Evolutionary conservation across 2,797 vertebrate genomes (phyloP).

Genomic region (Macrochelys suwanniensis): DNA sequence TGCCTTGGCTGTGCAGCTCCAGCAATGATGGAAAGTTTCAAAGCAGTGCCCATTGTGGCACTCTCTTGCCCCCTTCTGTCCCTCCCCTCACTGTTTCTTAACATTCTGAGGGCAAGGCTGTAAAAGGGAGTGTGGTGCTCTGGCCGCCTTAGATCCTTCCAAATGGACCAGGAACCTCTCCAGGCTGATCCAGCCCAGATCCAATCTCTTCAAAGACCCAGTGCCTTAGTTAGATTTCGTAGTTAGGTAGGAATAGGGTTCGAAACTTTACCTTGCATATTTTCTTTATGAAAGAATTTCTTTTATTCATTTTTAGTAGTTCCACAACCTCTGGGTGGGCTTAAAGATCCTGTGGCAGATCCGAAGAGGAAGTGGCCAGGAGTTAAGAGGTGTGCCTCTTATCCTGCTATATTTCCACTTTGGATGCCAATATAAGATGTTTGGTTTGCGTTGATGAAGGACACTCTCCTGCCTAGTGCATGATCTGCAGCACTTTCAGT

Average conservation of each 20-base stretch:
- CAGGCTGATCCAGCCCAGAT: neutral
- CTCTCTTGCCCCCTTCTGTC: neutral
- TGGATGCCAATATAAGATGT: rapidly evolving
- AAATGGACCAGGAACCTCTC: neutral
- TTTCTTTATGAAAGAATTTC: neutral
- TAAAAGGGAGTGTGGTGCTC: neutral
- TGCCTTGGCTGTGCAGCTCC: neutral
- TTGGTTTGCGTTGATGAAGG: neutral
- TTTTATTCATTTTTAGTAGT: neutral
- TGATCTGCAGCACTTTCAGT: neutral
- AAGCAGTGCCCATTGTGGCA: neutral
- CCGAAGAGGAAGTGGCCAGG: neutral
- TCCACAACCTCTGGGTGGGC: neutral
- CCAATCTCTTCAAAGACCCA: neutral
- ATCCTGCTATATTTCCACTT: neutral
- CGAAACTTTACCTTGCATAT: neutral
- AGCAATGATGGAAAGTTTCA: neutral
- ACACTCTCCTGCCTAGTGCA: neutral
- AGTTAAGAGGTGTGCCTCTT: neutral
- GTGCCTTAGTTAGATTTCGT: neutral
- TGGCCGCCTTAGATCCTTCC: neutral
- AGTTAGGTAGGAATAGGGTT: neutral
- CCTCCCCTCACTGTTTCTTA: neutral
- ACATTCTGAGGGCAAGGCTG: neutral
- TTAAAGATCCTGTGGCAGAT: neutral